A percentile compares a stretch with the other conserved stretches of the same genome.
phyloP scores from a whole-genome alignment of 53 echinoderm and acorn worm species.

The Zoroaster sp. region DNA sequence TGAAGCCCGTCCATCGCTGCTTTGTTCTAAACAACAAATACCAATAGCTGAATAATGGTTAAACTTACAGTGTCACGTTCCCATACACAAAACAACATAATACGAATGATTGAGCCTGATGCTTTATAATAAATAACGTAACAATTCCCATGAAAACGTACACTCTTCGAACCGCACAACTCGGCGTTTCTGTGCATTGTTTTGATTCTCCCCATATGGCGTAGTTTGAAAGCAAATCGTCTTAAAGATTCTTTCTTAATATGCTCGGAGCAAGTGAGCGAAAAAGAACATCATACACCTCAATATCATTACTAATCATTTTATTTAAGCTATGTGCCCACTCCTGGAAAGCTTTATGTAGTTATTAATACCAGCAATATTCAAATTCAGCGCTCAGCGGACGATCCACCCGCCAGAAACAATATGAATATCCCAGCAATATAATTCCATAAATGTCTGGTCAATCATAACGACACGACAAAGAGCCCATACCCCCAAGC shows the following conservation, averaged over 20 bases:
- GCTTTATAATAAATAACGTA: neutral
- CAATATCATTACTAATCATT: neutral
- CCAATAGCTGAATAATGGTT: neutral
- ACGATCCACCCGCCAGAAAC: constrained; percentile 14
- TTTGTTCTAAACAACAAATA: neutral
- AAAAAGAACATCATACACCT: neutral
- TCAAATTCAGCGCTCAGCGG: neutral
- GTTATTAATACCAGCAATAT: neutral
- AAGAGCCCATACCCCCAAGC: neutral
- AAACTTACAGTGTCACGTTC: neutral
- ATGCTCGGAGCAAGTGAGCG: neutral
- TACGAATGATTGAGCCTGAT: neutral
- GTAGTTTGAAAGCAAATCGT: neutral
- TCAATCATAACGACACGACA: constrained; percentile 13
- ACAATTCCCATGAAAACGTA: neutral
- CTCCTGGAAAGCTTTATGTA: neutral
- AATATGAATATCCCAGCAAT: constrained; percentile 17
- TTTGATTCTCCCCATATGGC: constrained; percentile 32
- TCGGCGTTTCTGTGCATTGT: neutral
- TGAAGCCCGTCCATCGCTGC: neutral
- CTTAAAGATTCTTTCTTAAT: neutral
- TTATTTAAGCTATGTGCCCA: neutral
- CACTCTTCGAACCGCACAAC: neutral
- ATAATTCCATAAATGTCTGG: constrained; percentile 48
- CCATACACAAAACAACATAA: neutral